phyloP scores from a whole-genome alignment of 2,113 vertebrate species.

The Telmatochromis sp. region DNA sequence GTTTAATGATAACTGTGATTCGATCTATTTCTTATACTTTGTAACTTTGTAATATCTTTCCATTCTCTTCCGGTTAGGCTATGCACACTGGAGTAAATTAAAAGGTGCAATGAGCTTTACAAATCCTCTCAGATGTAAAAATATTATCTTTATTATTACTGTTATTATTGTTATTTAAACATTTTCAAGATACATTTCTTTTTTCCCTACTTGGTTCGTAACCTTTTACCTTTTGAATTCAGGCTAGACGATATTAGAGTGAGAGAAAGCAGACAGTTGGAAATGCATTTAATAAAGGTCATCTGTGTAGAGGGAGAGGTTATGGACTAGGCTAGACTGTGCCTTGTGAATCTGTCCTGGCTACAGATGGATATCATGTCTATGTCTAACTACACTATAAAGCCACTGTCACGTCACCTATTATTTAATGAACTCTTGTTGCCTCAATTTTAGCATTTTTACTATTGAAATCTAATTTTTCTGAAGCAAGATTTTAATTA shows the following conservation, averaged over 20 bases:
- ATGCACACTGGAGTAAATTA: background rate
- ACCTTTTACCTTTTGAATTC: background rate
- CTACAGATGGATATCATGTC: background rate
- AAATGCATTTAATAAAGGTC: background rate
- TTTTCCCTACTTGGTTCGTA: background rate
- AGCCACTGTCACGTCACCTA: background rate
- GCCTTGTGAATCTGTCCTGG: background rate
- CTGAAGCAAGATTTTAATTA: background rate
- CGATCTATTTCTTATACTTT: background rate
- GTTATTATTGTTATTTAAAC: background rate
- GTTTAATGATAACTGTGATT: background rate
- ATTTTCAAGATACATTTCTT: background rate
- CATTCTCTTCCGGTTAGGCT: background rate
- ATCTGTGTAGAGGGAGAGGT: background rate
- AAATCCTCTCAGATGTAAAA: background rate
- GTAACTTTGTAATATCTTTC: background rate
- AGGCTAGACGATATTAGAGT: background rate
- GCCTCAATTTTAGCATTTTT: background rate
- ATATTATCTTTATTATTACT: background rate
- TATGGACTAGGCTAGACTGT: background rate
- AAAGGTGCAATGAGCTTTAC: background rate
- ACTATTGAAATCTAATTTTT: background rate
- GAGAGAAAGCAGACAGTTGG: background rate
- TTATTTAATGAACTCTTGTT: background rate
- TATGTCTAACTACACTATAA: background rate